These are phyloP conservation scores for Drosophila nebulosa DNA, from an alignment of 1,140 invertebrate genomes.

Conservation along the genomic window DNA sequence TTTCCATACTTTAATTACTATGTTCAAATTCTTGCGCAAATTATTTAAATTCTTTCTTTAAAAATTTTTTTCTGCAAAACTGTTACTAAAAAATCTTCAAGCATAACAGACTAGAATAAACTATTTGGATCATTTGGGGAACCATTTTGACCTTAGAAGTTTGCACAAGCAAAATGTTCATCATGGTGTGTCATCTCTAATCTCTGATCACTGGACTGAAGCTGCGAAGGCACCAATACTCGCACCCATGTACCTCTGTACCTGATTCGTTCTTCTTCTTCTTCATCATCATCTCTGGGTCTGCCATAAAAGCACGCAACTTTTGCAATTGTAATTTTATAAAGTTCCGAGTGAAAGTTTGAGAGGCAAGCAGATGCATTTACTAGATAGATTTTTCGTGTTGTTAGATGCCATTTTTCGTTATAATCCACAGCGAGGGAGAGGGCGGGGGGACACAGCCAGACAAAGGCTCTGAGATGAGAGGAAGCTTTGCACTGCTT, in stretches of 20 bases:
- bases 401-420: slow-evolving; percentile 72
- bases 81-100: no score
- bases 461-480: slow-evolving; percentile 29
- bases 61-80: no score
- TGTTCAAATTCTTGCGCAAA: no score
- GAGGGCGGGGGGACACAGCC: slow-evolving; percentile 4
- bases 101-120: no score
- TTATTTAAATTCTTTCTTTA: no score
- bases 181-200: background rate
- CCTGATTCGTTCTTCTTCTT: background rate
- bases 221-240: slow-evolving; percentile 1
- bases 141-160: no score
- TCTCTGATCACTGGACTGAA: slow-evolving; percentile 26
- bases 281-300: background rate
- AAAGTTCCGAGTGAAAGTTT: slow-evolving; percentile 42
- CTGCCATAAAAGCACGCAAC: slow-evolving; percentile 55
- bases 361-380: slow-evolving; percentile 44
- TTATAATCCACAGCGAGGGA: slow-evolving; percentile 56
- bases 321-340: slow-evolving; percentile 74
- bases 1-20: no score
- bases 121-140: no score
- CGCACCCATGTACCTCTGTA: background rate
- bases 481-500: slow-evolving; percentile 31
- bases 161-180: background rate
- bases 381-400: slow-evolving; percentile 68